Evolutionary conservation across 2,888 invertebrate genomes (phyloP).

Genomic region (Stictocephala bisonia): DNA sequence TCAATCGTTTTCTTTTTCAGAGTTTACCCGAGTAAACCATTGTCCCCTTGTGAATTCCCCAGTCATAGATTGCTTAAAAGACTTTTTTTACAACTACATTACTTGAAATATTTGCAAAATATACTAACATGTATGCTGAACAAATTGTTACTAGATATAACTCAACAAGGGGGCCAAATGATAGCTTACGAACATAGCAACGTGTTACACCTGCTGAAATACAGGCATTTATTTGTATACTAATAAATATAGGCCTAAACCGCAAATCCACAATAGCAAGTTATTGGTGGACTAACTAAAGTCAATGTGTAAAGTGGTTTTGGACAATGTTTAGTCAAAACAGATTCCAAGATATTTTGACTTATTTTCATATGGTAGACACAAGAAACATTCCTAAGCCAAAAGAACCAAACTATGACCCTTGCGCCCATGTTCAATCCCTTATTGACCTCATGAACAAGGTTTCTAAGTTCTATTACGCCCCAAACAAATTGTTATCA

Average conservation of each 20-base stretch:
- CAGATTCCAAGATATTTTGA: background rate
- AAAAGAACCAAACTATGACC: too few relatives aligned
- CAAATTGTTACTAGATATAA: background rate
- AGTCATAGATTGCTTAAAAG: too few relatives aligned
- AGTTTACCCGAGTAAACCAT: too few relatives aligned
- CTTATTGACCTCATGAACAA: background rate
- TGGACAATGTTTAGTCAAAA: background rate
- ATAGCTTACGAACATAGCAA: background rate
- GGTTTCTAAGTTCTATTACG: background rate
- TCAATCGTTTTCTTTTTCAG: too few relatives aligned
- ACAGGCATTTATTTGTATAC: background rate
- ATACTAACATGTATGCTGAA: too few relatives aligned
- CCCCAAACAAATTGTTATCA: background rate
- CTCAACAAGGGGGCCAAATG: too few relatives aligned
- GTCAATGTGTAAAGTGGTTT: background rate
- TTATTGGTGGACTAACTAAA: background rate
- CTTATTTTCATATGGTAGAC: constrained; percentile 6
- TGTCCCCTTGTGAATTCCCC: too few relatives aligned
- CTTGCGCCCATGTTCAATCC: background rate
- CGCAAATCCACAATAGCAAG: background rate
- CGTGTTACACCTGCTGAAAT: background rate
- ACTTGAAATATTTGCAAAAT: too few relatives aligned
- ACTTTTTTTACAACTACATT: too few relatives aligned
- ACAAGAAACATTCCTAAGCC: background rate
- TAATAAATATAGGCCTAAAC: background rate